Evolutionary conservation across 2,113 vertebrate species (phyloP).

Genomic region (Salvelinus fontinalis): DNA sequence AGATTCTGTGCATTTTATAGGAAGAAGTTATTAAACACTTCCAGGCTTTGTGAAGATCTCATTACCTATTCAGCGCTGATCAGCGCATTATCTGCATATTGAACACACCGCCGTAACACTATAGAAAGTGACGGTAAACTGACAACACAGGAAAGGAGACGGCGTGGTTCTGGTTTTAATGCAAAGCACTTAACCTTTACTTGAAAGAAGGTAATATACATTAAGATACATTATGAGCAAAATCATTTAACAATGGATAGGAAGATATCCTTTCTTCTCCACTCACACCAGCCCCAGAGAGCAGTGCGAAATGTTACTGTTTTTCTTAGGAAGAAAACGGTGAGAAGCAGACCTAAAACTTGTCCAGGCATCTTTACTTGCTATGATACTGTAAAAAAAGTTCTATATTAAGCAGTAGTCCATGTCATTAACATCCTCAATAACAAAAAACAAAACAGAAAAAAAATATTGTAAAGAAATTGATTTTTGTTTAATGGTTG

Average conservation of each 20-base stretch:
- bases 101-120: no score
- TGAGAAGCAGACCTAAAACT: conserved; percentile 73
- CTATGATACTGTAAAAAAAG: conserved; percentile 69
- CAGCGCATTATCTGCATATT: no score
- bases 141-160: conserved; percentile 19
- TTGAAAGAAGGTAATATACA: conserved; percentile 83
- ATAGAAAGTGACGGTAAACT: background rate
- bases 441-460: conserved; percentile 47
- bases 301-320: conserved; percentile 71
- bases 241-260: conserved; percentile 76
- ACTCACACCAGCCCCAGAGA: conserved; percentile 64
- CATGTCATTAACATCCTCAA: conserved; percentile 61
- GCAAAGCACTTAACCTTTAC: conserved; percentile 82
- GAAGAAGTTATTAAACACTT: no score
- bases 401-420: conserved; percentile 66
- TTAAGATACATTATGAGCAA: conserved; percentile 81
- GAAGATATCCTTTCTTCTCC: conserved; percentile 45
- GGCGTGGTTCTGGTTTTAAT: conserved; percentile 63
- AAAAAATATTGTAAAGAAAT: conserved; percentile 41
- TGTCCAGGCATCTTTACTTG: conserved; percentile 64
- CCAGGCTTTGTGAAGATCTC: no score
- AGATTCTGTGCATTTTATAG: no score
- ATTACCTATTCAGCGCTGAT: no score
- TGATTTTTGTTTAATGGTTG: conserved; percentile 36
- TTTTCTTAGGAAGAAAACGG: conserved; percentile 70